A percentile compares a stretch with the other conserved stretches of the same genome.
Conservation (phyloP, 2,797 vertebrate species). For the Sebastes taczanowskii region DNA sequence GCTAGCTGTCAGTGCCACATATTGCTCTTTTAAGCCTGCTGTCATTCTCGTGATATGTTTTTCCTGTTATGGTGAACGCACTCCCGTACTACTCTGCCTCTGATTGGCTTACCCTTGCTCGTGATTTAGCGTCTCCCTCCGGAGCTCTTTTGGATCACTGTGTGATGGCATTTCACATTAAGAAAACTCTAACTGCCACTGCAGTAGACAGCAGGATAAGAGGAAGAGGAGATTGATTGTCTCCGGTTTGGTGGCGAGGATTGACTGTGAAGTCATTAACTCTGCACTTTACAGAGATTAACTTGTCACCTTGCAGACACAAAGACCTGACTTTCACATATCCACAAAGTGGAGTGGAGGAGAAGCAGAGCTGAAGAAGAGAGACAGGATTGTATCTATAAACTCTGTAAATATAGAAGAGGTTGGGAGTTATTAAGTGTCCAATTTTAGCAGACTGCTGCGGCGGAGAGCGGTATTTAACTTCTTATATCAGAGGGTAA, state of each 20-base stretch:
- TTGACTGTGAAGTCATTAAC: conserved; percentile 73
- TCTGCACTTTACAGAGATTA: conserved; percentile 74
- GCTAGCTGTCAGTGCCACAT: neutral
- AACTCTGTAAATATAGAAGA: conserved; percentile 16
- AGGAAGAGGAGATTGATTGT: conserved; percentile 62
- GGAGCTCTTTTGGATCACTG: conserved; percentile 41
- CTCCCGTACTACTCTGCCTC: neutral
- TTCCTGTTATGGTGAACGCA: neutral
- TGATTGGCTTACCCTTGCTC: neutral
- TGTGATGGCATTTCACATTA: conserved; percentile 57
- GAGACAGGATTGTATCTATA: conserved; percentile 18
- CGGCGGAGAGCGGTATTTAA: neutral
- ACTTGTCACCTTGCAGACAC: conserved; percentile 72
- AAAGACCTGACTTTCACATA: conserved; percentile 53
- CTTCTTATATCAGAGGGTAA: neutral
- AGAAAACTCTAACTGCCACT: conserved; percentile 49
- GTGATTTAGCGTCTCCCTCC: conserved; percentile 2
- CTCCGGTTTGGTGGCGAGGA: conserved; percentile 61
- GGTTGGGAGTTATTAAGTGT: neutral
- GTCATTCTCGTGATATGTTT: conserved; percentile 7
- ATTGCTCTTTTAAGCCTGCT: conserved; percentile 15
- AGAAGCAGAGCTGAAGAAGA: conserved; percentile 12
- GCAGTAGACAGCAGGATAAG: conserved; percentile 53
- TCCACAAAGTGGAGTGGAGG: conserved; percentile 36
- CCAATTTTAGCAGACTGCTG: neutral